These are phyloP conservation scores for Drosophila flavopinicola DNA, from an alignment of 2,888 invertebrate species.

Conservation along the genomic window DNA sequence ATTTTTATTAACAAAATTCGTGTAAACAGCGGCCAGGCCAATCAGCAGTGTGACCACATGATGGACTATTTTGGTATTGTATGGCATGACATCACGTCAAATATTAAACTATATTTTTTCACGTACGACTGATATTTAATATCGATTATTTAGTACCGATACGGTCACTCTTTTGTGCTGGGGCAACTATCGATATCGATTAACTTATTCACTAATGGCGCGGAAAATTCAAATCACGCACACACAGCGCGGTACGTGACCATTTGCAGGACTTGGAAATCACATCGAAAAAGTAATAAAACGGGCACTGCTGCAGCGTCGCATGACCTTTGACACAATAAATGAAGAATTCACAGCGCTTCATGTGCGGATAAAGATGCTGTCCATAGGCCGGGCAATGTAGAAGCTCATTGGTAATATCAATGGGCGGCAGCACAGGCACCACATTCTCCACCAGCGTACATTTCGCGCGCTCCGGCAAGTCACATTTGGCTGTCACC, in stretches of 20 bases:
- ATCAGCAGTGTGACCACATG: slow-evolving; percentile 25
- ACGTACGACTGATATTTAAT: slow-evolving; percentile 18
- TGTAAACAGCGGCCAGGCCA: slow-evolving; percentile 45
- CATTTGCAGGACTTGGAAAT: slow-evolving; percentile 76
- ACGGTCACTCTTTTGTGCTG: slow-evolving; percentile 23
- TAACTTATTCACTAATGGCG: slow-evolving; percentile 14
- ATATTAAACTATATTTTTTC: slow-evolving; percentile 19
- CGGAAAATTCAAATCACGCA: slow-evolving; percentile 69
- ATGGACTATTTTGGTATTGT: slow-evolving; percentile 19
- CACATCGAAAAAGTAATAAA: slow-evolving; percentile 82
- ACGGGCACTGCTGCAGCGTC: slow-evolving; percentile 83
- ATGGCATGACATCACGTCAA: slow-evolving; percentile 44
- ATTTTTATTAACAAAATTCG: slow-evolving; percentile 30
- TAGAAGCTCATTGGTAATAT: slow-evolving; percentile 47
- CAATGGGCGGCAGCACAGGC: slow-evolving; percentile 6
- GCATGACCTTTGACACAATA: slow-evolving; percentile 82
- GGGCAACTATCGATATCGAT: slow-evolving; percentile 18
- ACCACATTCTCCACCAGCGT: slow-evolving; percentile 27
- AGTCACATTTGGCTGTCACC: slow-evolving; percentile 80
- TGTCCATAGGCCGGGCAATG: slow-evolving; percentile 79
- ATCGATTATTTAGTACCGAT: slow-evolving; percentile 36
- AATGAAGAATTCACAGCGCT: slow-evolving; percentile 82
- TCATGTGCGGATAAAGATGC: slow-evolving; percentile 82
- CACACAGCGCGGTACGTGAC: slow-evolving; percentile 79
- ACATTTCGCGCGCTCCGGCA: slow-evolving; percentile 78